Conservation (phyloP, 2,888 invertebrate species). For the Leucania comma region DNA sequence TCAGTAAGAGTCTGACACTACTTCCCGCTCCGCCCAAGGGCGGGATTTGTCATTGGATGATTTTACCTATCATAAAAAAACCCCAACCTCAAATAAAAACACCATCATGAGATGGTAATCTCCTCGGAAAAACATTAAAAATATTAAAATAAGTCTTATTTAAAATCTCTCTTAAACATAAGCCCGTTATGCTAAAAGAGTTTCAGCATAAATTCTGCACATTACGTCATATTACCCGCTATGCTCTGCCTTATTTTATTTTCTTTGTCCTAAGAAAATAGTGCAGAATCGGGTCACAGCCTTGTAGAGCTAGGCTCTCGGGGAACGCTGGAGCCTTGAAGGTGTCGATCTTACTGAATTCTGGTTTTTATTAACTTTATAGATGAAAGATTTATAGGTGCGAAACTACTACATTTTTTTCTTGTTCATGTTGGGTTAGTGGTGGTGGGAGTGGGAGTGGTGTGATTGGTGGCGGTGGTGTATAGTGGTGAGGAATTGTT, state of each 20-base stretch:
- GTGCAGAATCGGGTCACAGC: constrained; percentile 55
- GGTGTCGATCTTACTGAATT: constrained; percentile 5
- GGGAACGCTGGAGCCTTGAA: constrained; percentile 8
- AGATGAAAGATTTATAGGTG: neutral
- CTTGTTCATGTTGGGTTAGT: too few relatives aligned
- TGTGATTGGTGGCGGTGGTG: too few relatives aligned
- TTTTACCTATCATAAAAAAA: too few relatives aligned
- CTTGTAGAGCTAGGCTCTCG: constrained; percentile 36
- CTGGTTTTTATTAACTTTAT: neutral
- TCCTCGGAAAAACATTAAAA: neutral
- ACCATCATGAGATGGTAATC: too few relatives aligned
- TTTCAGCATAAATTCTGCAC: constrained; percentile 31
- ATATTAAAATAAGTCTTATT: constrained; percentile 2
- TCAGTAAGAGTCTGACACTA: too few relatives aligned
- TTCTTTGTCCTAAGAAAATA: constrained; percentile 62
- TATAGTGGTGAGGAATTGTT: too few relatives aligned
- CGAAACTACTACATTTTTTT: too few relatives aligned
- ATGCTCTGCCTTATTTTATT: constrained; percentile 49
- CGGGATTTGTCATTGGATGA: too few relatives aligned
- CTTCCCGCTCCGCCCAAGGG: too few relatives aligned
- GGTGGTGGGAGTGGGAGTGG: too few relatives aligned
- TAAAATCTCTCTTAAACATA: neutral
- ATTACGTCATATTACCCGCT: constrained; percentile 44
- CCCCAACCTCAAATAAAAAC: too few relatives aligned
- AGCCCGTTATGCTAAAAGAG: constrained; percentile 15